These are phyloP conservation scores for Pseudorhombus dupliciocellatus DNA, from an alignment of 2,113 vertebrate genomes.

Conservation along the genomic window DNA sequence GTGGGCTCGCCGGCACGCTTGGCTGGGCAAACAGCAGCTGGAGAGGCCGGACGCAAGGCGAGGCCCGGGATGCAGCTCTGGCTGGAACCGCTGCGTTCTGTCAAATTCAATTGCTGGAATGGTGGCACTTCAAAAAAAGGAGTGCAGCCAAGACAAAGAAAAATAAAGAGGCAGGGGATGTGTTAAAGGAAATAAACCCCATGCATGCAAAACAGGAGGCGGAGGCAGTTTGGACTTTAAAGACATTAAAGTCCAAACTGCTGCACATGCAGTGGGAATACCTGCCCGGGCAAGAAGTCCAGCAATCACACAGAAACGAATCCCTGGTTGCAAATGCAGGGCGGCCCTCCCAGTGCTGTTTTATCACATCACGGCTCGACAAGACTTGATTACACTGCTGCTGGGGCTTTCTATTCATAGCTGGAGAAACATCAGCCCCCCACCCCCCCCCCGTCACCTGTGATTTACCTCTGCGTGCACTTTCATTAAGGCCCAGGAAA, in stretches of 20 bases:
- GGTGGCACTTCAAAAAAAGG: constrained; percentile 23
- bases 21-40: constrained; percentile 63
- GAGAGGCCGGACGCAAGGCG: constrained; percentile 46
- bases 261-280: constrained; percentile 45
- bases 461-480: constrained; percentile 37
- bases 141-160: constrained; percentile 9
- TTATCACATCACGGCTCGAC: constrained; percentile 43
- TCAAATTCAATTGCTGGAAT: constrained; percentile 53
- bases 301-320: constrained; percentile 64
- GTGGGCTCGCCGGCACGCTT: constrained; percentile 45
- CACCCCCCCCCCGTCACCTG: constrained; percentile 37
- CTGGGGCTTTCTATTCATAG: constrained; percentile 61
- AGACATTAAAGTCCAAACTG: constrained; percentile 40
- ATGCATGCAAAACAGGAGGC: constrained; percentile 6
- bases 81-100: constrained; percentile 38
- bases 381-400: constrained; percentile 60
- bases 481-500: constrained; percentile 6
- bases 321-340: constrained; percentile 49
- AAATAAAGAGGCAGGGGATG: constrained; percentile 19
- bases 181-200: neutral
- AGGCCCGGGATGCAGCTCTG: constrained; percentile 19
- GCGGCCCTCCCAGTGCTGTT: constrained; percentile 35
- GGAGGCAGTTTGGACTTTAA: too few species aligned
- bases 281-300: constrained; percentile 21
- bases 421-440: constrained; percentile 39